These are phyloP conservation scores for Thaleichthys pacificus DNA, from an alignment of 2,797 vertebrate species.

Conservation along the genomic window DNA sequence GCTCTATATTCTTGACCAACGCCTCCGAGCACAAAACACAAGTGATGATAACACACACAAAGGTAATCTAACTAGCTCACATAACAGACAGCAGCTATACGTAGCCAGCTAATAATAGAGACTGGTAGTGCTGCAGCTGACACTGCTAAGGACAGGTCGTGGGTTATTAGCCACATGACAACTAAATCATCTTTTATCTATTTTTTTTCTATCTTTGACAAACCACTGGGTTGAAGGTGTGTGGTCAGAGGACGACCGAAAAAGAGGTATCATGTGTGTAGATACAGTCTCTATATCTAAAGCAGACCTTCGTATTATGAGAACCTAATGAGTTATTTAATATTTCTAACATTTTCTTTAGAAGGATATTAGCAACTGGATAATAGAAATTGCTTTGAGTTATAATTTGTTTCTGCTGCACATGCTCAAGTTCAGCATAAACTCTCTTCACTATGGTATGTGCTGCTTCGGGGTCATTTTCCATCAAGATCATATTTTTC, in stretches of 20 bases:
- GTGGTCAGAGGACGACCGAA: constrained; percentile 73
- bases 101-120: neutral
- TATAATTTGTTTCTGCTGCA: neutral
- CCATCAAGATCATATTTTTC: neutral
- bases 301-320: no score
- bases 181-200: neutral
- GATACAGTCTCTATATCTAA: neutral
- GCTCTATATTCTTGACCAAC: constrained; percentile 94
- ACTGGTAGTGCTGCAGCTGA: neutral
- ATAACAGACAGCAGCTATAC: neutral
- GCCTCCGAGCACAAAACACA: constrained; percentile 84
- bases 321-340: no score
- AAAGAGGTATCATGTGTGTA: constrained; percentile 60
- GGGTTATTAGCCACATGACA: neutral
- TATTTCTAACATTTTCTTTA: no score
- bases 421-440: neutral
- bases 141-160: neutral
- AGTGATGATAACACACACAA: constrained; percentile 84
- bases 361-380: no score
- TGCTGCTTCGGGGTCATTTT: neutral
- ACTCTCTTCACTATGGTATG: neutral
- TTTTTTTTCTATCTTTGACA: constrained; percentile 9
- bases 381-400: neutral
- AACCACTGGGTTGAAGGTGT: constrained; percentile 49
- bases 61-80: constrained; percentile 71